Conservation (phyloP, 2,113 vertebrate species). For the Symphodus melops region DNA sequence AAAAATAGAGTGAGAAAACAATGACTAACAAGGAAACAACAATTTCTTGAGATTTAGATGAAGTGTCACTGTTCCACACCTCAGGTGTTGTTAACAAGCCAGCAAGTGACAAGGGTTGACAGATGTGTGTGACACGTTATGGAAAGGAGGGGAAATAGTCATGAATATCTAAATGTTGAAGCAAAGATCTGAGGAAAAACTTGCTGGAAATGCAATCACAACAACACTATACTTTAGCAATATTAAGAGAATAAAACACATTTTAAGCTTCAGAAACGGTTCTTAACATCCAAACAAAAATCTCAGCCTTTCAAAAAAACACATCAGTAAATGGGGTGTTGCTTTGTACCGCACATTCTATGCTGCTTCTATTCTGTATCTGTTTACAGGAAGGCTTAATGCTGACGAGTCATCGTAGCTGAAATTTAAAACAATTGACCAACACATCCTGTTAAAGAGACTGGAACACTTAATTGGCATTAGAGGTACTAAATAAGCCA, state of each 20-base stretch:
- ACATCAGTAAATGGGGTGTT: background rate
- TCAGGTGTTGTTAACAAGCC: slow-evolving; percentile 63
- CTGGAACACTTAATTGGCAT: background rate
- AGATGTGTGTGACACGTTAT: slow-evolving; percentile 33
- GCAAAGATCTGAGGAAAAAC: background rate
- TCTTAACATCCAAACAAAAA: background rate
- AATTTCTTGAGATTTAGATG: slow-evolving; percentile 66
- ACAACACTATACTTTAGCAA: background rate
- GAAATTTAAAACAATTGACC: background rate
- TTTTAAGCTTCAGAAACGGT: background rate
- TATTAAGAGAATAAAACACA: background rate
- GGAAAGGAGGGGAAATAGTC: slow-evolving; percentile 11
- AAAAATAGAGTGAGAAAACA: slow-evolving; percentile 78
- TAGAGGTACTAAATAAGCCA: background rate
- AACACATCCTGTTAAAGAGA: background rate
- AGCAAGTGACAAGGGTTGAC: slow-evolving; percentile 53
- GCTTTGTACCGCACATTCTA: no score
- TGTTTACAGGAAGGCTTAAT: background rate
- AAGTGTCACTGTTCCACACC: slow-evolving; percentile 65
- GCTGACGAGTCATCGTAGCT: background rate
- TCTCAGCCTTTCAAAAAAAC: background rate
- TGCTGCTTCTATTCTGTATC: background rate
- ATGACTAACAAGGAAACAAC: slow-evolving; percentile 68
- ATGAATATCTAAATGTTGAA: background rate
- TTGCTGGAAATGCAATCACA: background rate